These are phyloP conservation scores for Cyprinodon tularosa DNA, from an alignment of 2,113 vertebrate genomes.

Conservation along the genomic window DNA sequence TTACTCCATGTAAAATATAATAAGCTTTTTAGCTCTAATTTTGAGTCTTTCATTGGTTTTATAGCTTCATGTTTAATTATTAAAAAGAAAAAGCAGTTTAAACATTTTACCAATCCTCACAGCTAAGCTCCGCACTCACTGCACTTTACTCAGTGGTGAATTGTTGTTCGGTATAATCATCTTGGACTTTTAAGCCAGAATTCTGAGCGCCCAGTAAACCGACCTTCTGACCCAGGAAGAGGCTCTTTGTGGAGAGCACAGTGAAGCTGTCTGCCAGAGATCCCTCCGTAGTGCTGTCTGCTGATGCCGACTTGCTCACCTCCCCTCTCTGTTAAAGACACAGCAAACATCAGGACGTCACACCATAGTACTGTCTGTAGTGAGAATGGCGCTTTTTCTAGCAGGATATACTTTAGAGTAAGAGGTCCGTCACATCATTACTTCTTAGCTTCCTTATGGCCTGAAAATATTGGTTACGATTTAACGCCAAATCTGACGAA, in stretches of 20 bases:
- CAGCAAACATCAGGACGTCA: not conserved
- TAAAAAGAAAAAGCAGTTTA: not conserved
- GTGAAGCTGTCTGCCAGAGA: slow-evolving; percentile 91
- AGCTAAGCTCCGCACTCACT: not conserved
- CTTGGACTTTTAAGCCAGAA: not conserved
- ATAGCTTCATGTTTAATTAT: slow-evolving; percentile 8
- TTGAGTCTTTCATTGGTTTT: not conserved
- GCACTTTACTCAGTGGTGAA: not conserved
- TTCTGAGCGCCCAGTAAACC: slow-evolving; percentile 8
- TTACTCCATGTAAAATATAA: slow-evolving; percentile 4
- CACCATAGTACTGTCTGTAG: not conserved
- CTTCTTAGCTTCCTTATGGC: too few species aligned
- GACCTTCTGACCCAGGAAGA: slow-evolving; percentile 99
- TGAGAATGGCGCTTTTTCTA: not conserved
- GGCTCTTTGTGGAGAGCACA: slow-evolving; percentile 96
- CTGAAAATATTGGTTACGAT: too few species aligned
- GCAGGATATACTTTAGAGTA: not conserved
- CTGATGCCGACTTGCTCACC: slow-evolving; percentile 93
- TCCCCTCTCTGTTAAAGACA: slow-evolving; percentile 84
- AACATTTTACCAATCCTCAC: not conserved
- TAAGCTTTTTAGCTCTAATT: too few species aligned
- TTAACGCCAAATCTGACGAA: too few species aligned
- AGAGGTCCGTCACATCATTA: too few species aligned
- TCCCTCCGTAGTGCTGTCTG: slow-evolving; percentile 95
- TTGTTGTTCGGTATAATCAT: not conserved